Percentiles rank a stretch among this genome's conserved stretches.
phyloP scores from a whole-genome alignment of 2,113 vertebrate species.

The Himantopus leucocephalus region DNA sequence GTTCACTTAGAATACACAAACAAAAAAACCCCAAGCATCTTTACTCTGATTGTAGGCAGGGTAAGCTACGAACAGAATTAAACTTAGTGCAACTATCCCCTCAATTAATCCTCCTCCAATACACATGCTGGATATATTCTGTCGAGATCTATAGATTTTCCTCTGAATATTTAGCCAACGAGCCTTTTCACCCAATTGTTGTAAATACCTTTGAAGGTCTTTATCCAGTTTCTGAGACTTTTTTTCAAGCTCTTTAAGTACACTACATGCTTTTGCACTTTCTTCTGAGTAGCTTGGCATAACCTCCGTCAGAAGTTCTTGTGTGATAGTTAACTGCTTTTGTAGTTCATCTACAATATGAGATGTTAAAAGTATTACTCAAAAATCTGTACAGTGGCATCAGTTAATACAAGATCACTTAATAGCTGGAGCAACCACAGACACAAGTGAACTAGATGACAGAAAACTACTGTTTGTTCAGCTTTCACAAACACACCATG shows the following conservation, averaged over 20 bases:
- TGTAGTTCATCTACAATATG: slow-evolving; percentile 45
- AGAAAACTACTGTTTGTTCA: neutral
- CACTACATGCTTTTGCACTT: neutral
- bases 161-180: neutral
- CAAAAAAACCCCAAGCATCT: neutral
- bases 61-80: neutral
- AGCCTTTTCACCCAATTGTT: neutral
- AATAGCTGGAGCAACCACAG: neutral
- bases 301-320: slow-evolving; percentile 50
- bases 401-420: neutral
- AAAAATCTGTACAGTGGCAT: neutral
- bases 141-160: neutral
- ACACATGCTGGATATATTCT: neutral
- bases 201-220: slow-evolving; percentile 69
- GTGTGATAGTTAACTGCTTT: slow-evolving; percentile 42
- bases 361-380: neutral
- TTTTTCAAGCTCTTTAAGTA: slow-evolving; percentile 51
- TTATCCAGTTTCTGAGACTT: neutral
- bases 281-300: neutral
- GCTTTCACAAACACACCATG: neutral
- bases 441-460: neutral
- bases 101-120: neutral
- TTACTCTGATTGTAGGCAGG: neutral
- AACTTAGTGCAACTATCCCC: neutral
- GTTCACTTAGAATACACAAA: neutral